These are phyloP conservation scores for Orthosia cruda DNA, from an alignment of 2,888 invertebrate species.

Conservation along the genomic window DNA sequence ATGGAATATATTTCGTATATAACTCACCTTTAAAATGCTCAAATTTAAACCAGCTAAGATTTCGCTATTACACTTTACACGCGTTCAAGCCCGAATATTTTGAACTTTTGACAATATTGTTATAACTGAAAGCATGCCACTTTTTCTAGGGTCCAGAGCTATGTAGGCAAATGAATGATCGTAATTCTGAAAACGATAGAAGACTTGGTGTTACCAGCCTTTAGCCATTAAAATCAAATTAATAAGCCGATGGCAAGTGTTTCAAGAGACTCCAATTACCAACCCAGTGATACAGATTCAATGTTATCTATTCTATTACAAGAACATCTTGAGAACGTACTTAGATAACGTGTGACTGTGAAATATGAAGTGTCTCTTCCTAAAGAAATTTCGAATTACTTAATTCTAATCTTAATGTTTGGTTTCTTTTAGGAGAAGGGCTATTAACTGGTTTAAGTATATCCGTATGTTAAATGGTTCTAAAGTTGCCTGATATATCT, in stretches of 20 bases:
- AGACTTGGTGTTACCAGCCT: not conserved
- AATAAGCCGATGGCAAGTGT: not conserved
- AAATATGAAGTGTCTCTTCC: conserved; percentile 45
- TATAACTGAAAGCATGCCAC: too few relatives aligned
- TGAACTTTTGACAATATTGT: too few relatives aligned
- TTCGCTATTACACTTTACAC: too few relatives aligned
- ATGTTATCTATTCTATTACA: not conserved
- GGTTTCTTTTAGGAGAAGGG: conserved; percentile 22
- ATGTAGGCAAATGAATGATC: too few relatives aligned
- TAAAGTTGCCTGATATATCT: not conserved
- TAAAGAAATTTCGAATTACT: conserved; percentile 44
- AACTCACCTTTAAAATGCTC: too few relatives aligned
- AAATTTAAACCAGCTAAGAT: too few relatives aligned
- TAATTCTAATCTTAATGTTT: conserved; percentile 58
- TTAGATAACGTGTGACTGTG: conserved; percentile 41
- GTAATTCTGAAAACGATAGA: too few relatives aligned
- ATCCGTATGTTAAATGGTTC: not conserved
- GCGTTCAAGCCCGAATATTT: too few relatives aligned
- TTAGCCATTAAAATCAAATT: not conserved
- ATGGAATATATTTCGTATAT: too few relatives aligned
- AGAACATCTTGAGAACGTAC: conserved; percentile 53
- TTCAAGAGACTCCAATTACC: not conserved
- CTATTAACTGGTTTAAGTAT: conserved; percentile 24
- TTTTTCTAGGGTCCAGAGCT: too few relatives aligned
- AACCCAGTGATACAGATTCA: not conserved